phyloP scores from a whole-genome alignment of 2,797 vertebrate genomes.

The Oryzias sinensis region DNA sequence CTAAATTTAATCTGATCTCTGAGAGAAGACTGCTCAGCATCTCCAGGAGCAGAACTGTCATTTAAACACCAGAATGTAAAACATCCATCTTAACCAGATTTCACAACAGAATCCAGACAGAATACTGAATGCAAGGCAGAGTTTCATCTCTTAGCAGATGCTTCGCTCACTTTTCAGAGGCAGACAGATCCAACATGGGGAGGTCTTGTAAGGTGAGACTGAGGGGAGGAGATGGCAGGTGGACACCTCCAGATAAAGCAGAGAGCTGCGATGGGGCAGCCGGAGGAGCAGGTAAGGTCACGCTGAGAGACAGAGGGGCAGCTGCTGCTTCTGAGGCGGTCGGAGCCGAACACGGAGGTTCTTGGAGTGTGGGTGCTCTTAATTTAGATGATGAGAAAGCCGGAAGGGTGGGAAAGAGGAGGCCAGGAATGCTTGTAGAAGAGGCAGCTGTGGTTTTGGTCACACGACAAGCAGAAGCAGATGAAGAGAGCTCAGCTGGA shows the following conservation, averaged over 20 bases:
- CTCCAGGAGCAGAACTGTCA: no score
- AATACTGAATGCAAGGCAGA: background rate
- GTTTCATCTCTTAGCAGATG: background rate
- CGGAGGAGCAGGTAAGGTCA: background rate
- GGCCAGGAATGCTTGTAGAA: constrained; percentile 7
- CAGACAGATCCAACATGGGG: constrained; percentile 81
- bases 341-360: constrained; percentile 8
- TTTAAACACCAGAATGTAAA: no score
- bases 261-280: constrained; percentile 4
- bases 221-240: constrained; percentile 30
- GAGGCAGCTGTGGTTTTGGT: constrained; percentile 21
- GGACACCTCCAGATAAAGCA: constrained; percentile 10
- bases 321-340: constrained; percentile 1
- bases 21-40: no score
- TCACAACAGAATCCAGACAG: no score
- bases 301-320: constrained; percentile 23
- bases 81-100: no score
- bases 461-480: background rate
- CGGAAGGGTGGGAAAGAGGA: constrained; percentile 9
- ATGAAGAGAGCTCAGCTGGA: constrained; percentile 46
- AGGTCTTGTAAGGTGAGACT: constrained; percentile 73
- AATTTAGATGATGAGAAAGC: constrained; percentile 17
- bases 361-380: constrained; percentile 18
- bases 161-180: constrained; percentile 78
- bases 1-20: no score